Conservation (phyloP, 2,797 vertebrate species). For the Gastrophryne carolinensis region DNA sequence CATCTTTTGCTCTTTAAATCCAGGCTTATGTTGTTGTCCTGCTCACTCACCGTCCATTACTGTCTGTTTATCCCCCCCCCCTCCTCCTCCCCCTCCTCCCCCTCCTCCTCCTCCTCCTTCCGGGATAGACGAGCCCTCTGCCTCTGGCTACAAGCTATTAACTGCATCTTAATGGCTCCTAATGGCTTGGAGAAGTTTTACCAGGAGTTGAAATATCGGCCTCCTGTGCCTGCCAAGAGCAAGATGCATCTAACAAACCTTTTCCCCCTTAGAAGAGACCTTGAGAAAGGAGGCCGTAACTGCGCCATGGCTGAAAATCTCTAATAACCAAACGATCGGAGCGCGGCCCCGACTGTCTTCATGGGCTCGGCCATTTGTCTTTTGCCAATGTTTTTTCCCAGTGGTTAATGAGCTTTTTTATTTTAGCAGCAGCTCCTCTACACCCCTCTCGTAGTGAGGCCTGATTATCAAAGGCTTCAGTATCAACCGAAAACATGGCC, state of each 20-base stretch:
- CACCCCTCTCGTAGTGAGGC: no score
- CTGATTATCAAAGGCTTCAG: no score
- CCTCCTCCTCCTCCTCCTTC: background rate
- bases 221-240: conserved; percentile 24
- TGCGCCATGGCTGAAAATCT: no score
- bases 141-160: conserved; percentile 44
- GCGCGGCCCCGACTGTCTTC: no score
- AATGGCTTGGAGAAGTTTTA: conserved; percentile 37
- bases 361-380: no score
- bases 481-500: no score
- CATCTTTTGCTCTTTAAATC: background rate
- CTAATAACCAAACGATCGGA: no score
- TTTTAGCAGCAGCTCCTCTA: no score
- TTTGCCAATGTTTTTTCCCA: no score
- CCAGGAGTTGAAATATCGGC: conserved; percentile 21
- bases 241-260: background rate
- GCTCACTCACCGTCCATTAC: conserved; percentile 3
- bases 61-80: background rate
- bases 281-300: no score
- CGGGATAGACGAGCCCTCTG: conserved; percentile 11
- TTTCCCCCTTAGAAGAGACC: background rate
- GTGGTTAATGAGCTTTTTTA: no score
- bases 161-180: conserved; percentile 47
- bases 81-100: background rate
- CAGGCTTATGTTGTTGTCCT: background rate